These are phyloP conservation scores for Phataginus tetradactyla DNA, from an alignment of 2,797 vertebrate genomes.

Conservation along the genomic window DNA sequence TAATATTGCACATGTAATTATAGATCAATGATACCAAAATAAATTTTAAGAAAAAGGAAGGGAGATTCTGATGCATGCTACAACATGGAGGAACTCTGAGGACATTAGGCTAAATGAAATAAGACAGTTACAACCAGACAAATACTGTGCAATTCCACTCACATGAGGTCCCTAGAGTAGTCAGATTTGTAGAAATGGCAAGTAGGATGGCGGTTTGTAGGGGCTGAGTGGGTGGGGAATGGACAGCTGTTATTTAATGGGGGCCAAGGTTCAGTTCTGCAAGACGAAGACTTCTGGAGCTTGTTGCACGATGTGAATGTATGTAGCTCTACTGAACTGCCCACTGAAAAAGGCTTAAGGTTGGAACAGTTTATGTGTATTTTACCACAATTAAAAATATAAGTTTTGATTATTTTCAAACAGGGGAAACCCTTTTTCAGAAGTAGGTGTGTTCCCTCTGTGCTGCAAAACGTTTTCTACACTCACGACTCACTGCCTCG, in stretches of 20 bases:
- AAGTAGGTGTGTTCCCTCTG: neutral
- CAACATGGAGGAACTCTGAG: neutral
- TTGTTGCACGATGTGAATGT: neutral
- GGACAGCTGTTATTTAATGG: neutral
- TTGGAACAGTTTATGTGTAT: neutral
- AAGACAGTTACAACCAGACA: neutral
- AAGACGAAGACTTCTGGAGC: neutral
- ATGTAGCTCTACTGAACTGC: neutral
- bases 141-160: neutral
- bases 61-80: neutral
- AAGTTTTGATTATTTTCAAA: neutral
- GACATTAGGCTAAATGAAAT: neutral
- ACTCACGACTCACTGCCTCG: fast-evolving
- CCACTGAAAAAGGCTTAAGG: neutral
- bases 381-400: neutral
- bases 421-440: neutral
- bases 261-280: neutral
- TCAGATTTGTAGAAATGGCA: neutral
- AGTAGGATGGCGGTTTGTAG: neutral
- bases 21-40: too few relatives aligned
- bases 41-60: neutral
- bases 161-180: too few relatives aligned
- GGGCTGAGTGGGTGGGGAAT: too few relatives aligned
- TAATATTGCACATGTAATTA: too few relatives aligned
- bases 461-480: neutral